Evolutionary conservation across 2,113 vertebrate species (phyloP), one percentile per base, ranked within the genome.

Genomic region (Marmota flaviventris): DNA sequence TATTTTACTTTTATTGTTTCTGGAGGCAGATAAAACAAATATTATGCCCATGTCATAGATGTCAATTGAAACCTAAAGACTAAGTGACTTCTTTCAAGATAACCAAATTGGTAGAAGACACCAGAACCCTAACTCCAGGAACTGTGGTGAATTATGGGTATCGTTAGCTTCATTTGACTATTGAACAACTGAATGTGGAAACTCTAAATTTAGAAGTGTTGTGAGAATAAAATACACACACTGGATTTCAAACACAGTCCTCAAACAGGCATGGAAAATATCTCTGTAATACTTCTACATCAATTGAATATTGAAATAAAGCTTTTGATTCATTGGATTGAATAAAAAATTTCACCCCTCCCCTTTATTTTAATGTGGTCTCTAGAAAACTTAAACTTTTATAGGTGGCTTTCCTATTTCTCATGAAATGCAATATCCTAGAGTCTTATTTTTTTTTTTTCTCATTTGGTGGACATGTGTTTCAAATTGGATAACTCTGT

Each of bases 1-100:
- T 29, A 85, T 94, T 85, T 89, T 92, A 86, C 78, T 79, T 9
- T 69, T 82, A 32, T 22, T 22, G 48, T 20, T 94, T 96, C 32
- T 34, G 12, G 14, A 86, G 29, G 8, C 24, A 76, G 72, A 34
- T 45, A 37, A 45, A 91, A 45, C 72, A 10, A 63, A 58, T 67
- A 83, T 51, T 87, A 51, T 72, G 22, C 16, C 29, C 69, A 67
- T 42, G 3, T 84, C 53, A 90, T 13, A 91, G 9, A 58, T 73
- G 45, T 78, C 42, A 37, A 86, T 78, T 90, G 16, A 91, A 91
- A 79, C 9, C 9, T 73, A 45, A 2, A 82, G n/a, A 3, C 92
- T 63, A 93, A 91, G n/a, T 90, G 17, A 84, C 14, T 32, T 96
- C 39, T 75, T 94, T 83, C 14, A 69, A 45, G 37, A 24, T 53